Percentiles rank a stretch among this genome's conserved stretches.
Evolutionary conservation across 2,797 vertebrate genomes (phyloP).

Genomic region (Cichlasoma orientale): DNA sequence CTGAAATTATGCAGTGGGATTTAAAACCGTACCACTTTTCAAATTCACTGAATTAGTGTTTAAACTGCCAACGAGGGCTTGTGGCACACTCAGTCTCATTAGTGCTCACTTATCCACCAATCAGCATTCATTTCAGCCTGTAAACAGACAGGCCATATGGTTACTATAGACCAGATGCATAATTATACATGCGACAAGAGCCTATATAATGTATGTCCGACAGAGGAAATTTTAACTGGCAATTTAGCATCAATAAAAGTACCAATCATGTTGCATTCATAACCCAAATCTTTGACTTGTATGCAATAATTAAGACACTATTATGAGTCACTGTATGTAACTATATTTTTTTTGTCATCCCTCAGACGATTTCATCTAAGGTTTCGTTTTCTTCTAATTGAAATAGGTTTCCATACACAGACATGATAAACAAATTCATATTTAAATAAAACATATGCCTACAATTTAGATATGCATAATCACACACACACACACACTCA

Average conservation of each 20-base stretch:
- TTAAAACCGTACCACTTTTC: background rate
- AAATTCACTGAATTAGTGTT: background rate
- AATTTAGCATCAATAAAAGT: background rate
- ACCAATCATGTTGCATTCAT: background rate
- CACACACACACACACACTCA: conserved; percentile 1
- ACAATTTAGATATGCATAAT: conserved; percentile 9
- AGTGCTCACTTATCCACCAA: background rate
- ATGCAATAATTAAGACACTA: no score
- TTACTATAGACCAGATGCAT: background rate
- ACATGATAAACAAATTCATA: background rate
- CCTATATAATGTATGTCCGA: background rate
- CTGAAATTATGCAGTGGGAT: background rate
- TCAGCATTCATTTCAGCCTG: background rate
- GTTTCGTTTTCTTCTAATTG: background rate
- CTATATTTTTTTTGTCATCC: background rate
- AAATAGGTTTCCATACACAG: background rate
- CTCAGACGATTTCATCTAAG: background rate
- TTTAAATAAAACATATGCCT: conserved; percentile 14
- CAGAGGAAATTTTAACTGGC: background rate
- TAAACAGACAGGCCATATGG: background rate
- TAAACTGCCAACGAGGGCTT: background rate
- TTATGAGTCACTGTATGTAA: background rate
- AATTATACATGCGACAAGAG: background rate
- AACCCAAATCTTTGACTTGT: no score
- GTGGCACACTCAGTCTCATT: background rate